Conservation (phyloP, 2,888 invertebrate genomes). For the Lepidochitona cinerea region DNA sequence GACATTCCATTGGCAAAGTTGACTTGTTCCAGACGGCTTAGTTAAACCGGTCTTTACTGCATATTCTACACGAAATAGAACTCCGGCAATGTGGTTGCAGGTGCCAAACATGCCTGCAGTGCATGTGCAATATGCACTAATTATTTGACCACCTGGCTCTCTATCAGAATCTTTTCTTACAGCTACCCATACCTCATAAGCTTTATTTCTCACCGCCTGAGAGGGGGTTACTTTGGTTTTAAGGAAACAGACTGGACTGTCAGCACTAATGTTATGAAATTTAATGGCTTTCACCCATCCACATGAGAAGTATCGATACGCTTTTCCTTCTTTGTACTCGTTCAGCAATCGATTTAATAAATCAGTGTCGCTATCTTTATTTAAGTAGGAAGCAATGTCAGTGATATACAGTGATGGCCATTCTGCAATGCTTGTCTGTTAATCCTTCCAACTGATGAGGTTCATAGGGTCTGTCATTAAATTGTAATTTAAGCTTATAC, state of each 20-base stretch:
- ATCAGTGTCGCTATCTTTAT: slow-evolving; percentile 13
- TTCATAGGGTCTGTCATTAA: no score
- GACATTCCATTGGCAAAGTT: background rate
- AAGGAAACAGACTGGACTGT: slow-evolving; percentile 20
- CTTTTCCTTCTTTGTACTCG: slow-evolving; percentile 33
- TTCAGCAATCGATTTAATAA: slow-evolving; percentile 20
- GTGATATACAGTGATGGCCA: slow-evolving; percentile 32
- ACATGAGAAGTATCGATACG: slow-evolving; percentile 25
- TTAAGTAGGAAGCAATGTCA: slow-evolving; percentile 25
- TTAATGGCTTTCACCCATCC: slow-evolving; percentile 31
- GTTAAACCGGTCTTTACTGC: background rate
- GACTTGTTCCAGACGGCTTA: background rate
- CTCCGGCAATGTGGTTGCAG: background rate
- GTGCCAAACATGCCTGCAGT: slow-evolving; percentile 17
- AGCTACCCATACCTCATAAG: slow-evolving; percentile 29
- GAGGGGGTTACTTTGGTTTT: slow-evolving; percentile 30
- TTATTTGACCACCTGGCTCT: background rate
- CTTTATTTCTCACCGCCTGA: slow-evolving; percentile 23
- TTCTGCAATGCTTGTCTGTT: slow-evolving; percentile 15
- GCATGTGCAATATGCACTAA: slow-evolving; percentile 25
- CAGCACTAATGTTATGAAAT: slow-evolving; percentile 15
- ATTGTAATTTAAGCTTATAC: slow-evolving; percentile 20
- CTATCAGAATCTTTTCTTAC: slow-evolving; percentile 12
- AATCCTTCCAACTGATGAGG: slow-evolving; percentile 23
- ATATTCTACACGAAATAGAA: background rate